Percentiles rank a stretch among this genome's conserved stretches.
phyloP scores from a whole-genome alignment of 2,113 vertebrate species.

The Oenanthe melanoleuca region DNA sequence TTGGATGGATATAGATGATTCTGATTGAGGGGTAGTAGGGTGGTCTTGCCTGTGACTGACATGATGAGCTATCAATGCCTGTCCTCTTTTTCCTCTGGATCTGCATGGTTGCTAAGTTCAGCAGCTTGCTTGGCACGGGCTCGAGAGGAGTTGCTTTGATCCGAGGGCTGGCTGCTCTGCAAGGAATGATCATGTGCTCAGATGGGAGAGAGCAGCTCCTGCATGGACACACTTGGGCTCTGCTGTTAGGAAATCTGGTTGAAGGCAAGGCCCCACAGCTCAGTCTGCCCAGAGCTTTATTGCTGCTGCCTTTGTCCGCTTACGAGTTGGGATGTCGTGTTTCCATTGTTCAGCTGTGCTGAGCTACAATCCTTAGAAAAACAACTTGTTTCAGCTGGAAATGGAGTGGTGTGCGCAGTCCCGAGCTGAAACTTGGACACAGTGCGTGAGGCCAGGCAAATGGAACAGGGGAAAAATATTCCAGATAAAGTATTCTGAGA shows the following conservation, averaged over 20 bases:
- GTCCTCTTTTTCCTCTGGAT: neutral
- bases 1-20: fast-evolving
- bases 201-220: neutral
- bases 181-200: neutral
- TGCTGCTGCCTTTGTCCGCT: neutral
- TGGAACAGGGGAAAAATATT: neutral
- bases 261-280: neutral
- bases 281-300: neutral
- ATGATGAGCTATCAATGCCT: neutral
- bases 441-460: fast-evolving
- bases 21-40: neutral
- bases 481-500: neutral
- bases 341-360: neutral
- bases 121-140: neutral
- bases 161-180: neutral
- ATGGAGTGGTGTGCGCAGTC: neutral
- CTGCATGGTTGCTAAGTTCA: neutral
- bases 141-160: neutral
- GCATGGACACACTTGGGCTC: neutral
- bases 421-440: neutral
- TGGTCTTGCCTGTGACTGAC: neutral
- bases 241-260: too few species aligned
- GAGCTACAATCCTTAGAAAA: neutral
- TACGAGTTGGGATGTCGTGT: fast-evolving
- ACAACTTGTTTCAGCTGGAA: constrained; percentile 14